Evolutionary conservation across 2,888 invertebrate species (phyloP), one percentile per base, ranked within the genome.

Genomic region (Diachrysia chrysitis): DNA sequence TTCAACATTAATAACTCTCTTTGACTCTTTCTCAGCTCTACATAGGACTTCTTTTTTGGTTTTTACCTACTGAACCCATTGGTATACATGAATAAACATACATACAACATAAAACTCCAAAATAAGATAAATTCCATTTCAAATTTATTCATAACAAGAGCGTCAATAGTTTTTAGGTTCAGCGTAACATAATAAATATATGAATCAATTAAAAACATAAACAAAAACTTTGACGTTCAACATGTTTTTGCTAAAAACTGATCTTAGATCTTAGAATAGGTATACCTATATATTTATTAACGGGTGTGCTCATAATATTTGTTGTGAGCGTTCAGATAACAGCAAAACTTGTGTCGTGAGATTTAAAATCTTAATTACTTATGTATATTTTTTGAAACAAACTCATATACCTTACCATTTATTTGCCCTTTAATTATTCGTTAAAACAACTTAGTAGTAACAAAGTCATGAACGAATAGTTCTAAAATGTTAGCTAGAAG

Each of bases 181-280:
- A 51, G 10, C 42, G n/a, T 19, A 21, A 21, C 48, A 12, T 51
- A 12, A 12, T n/a, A n/a, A n/a, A 58, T 16, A 23, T 42, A 23
- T n/a, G 9, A 17, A 17, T 10, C 29, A 23, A 58, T 48, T 48
- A 29, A 29, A 23, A 9, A 14, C 3, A 46, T 46, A 48, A 51
- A 51, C 19, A 48, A 51, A 51, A 51, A 51, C 46, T 17, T 14
- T n/a, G 58, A n/a, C 25, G 46, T 48, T 25, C 25, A 3, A 25
- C 23, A 23, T 23, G 58, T 60, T 21, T 60, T 60, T 60, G 48
- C 10, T 51, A 46, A 42, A 9, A n/a, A 51, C 4, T 42, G 42
- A n/a, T 42, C 42, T 42, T n/a, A 42, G 14, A 16, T 42, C 16
- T n/a, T 6, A 42, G n/a, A 32, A 42, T 42, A n/a, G 4, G 12